These are phyloP conservation scores for Lampris megalopsis DNA, from an alignment of 2,113 vertebrate species.

Conservation along the genomic window DNA sequence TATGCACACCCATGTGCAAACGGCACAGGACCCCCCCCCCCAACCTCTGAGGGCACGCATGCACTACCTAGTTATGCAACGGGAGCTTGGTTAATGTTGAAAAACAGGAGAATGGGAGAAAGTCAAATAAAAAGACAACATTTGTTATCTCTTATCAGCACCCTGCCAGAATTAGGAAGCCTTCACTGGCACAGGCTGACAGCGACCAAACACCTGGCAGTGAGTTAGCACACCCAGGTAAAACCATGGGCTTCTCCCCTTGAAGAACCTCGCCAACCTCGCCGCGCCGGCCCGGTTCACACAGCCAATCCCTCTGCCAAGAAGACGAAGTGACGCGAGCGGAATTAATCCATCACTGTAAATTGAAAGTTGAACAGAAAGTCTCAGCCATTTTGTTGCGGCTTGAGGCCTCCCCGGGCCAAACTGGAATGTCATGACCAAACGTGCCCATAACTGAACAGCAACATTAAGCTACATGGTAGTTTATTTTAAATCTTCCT, in stretches of 20 bases:
- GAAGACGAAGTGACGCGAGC: slow-evolving; percentile 32
- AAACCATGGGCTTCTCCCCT: slow-evolving; percentile 15
- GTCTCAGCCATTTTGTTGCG: slow-evolving; percentile 13
- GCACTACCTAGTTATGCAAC: not conserved
- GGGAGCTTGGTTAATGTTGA: not conserved
- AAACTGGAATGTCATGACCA: slow-evolving; percentile 48
- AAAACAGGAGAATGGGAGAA: not conserved
- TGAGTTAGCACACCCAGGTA: slow-evolving; percentile 35
- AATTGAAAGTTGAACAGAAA: slow-evolving; percentile 47
- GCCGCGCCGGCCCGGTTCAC: slow-evolving; percentile 49
- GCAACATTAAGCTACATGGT: slow-evolving; percentile 7
- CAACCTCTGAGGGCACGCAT: not conserved
- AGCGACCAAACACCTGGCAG: slow-evolving; percentile 20
- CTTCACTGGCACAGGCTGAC: slow-evolving; percentile 19
- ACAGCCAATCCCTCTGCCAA: slow-evolving; percentile 41
- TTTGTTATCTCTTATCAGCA: slow-evolving; percentile 14
- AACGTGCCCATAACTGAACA: slow-evolving; percentile 14
- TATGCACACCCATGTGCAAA: no score
- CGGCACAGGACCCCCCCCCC: no score
- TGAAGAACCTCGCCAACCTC: not conserved
- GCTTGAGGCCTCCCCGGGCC: slow-evolving; percentile 35
- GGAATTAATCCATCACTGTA: slow-evolving; percentile 57
- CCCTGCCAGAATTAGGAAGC: slow-evolving; percentile 38
- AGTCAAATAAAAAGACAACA: slow-evolving; percentile 26
- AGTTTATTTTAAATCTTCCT: slow-evolving; percentile 23